Evolutionary conservation across 2,797 vertebrate genomes (phyloP).

Genomic region (Aythya fuligula): DNA sequence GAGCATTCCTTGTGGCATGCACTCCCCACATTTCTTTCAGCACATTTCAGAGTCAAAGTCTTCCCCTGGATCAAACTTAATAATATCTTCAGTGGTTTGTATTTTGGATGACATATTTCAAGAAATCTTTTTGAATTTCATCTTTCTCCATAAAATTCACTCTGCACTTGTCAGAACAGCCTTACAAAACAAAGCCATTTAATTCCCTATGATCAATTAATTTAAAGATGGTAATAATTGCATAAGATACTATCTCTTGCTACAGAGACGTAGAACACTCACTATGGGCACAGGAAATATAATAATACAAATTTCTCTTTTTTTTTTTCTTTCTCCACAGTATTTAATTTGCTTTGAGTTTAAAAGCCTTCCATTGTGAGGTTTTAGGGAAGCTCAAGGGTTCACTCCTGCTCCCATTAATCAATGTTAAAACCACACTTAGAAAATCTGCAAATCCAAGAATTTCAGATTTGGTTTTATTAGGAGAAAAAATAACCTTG

Average conservation of each 20-base stretch:
- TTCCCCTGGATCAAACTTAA: background rate
- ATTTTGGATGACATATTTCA: background rate
- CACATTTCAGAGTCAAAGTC: fast-evolving
- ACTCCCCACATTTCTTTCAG: background rate
- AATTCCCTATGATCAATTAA: background rate
- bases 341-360: slow-evolving; percentile 32
- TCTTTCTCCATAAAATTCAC: background rate
- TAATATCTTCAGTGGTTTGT: background rate
- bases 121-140: background rate
- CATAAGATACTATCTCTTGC: background rate
- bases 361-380: background rate
- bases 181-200: background rate
- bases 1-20: fast-evolving
- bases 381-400: slow-evolving; percentile 4
- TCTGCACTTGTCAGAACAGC: background rate
- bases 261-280: background rate
- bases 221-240: background rate
- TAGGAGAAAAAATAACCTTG: background rate
- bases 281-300: background rate
- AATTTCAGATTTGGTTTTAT: background rate
- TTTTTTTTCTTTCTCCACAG: background rate
- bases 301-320: background rate
- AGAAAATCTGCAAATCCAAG: background rate
- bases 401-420: background rate
- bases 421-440: background rate